Conservation (phyloP, 2,797 vertebrate species). For the Prunella strophiata region DNA sequence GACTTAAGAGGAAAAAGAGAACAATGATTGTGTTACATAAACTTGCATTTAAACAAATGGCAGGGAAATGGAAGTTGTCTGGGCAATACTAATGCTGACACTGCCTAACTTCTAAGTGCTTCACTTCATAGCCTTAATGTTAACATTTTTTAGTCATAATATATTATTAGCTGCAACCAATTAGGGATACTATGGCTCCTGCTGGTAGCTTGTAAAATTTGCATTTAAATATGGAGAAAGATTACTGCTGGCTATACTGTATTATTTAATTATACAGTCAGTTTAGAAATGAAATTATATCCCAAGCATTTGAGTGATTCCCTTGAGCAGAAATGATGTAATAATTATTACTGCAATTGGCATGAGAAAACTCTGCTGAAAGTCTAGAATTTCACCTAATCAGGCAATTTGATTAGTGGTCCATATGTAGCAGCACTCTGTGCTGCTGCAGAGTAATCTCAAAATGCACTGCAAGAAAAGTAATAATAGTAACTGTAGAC, state of each 20-base stretch:
- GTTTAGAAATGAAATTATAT: constrained; percentile 51
- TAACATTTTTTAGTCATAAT: constrained; percentile 10
- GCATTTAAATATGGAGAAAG: constrained; percentile 29
- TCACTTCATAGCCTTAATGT: neutral
- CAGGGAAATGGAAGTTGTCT: neutral
- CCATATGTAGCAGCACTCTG: neutral
- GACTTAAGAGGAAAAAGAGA: neutral
- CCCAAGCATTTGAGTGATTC: constrained; percentile 34
- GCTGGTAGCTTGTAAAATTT: constrained; percentile 23
- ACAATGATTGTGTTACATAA: neutral
- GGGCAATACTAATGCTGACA: neutral
- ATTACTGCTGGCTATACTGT: constrained; percentile 29
- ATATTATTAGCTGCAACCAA: constrained; percentile 1
- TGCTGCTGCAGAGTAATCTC: neutral
- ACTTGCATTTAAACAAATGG: constrained; percentile 2
- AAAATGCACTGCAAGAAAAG: constrained; percentile 21
- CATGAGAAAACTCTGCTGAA: constrained; percentile 30
- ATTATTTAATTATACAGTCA: constrained; percentile 60
- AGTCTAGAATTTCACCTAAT: constrained; percentile 58
- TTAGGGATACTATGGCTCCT: constrained; percentile 13
- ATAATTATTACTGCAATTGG: constrained; percentile 47
- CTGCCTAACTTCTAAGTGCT: neutral
- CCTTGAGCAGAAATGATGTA: constrained; percentile 46
- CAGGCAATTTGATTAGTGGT: constrained; percentile 36
- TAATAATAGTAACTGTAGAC: neutral